phyloP scores from a whole-genome alignment of 2,888 invertebrate genomes.

The Drosophila sordidula region DNA sequence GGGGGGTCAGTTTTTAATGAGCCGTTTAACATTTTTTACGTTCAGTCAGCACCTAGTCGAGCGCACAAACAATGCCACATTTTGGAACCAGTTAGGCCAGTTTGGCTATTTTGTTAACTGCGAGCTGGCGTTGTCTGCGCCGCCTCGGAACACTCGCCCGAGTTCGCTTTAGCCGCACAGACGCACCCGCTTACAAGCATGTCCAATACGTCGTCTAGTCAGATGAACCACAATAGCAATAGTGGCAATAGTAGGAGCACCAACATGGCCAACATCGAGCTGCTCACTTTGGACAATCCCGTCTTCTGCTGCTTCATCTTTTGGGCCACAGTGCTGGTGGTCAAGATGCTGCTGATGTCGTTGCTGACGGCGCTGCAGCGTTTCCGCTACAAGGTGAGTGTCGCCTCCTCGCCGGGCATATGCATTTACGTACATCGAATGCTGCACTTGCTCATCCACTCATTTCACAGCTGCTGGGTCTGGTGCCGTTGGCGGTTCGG shows the following conservation, averaged over 20 bases:
- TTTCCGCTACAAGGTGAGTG: slow-evolving; percentile 83
- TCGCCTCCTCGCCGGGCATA: neutral
- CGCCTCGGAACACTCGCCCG: slow-evolving; percentile 20
- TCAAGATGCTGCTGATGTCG: slow-evolving; percentile 85
- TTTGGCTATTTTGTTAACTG: slow-evolving; percentile 6
- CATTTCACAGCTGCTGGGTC: slow-evolving; percentile 66
- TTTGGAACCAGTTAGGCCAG: slow-evolving; percentile 66
- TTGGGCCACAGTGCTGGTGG: slow-evolving; percentile 84
- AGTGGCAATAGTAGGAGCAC: slow-evolving; percentile 1
- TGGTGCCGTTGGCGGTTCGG: slow-evolving; percentile 65
- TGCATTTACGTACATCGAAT: neutral
- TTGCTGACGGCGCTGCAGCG: slow-evolving; percentile 84
- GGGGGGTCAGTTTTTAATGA: slow-evolving; percentile 12
- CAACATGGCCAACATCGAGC: slow-evolving; percentile 19
- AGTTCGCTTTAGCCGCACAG: slow-evolving; percentile 25
- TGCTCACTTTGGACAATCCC: slow-evolving; percentile 82
- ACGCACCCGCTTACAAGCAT: slow-evolving; percentile 17
- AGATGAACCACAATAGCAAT: slow-evolving; percentile 6
- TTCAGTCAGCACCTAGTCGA: slow-evolving; percentile 9
- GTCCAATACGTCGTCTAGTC: slow-evolving; percentile 12
- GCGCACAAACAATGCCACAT: slow-evolving; percentile 1
- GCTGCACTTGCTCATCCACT: slow-evolving; percentile 13
- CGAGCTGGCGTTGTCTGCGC: neutral
- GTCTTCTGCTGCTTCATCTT: slow-evolving; percentile 84
- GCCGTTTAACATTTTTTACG: slow-evolving; percentile 20